These are phyloP conservation scores for Acanthiza pusilla DNA, from an alignment of 2,797 vertebrate species.

Conservation along the genomic window DNA sequence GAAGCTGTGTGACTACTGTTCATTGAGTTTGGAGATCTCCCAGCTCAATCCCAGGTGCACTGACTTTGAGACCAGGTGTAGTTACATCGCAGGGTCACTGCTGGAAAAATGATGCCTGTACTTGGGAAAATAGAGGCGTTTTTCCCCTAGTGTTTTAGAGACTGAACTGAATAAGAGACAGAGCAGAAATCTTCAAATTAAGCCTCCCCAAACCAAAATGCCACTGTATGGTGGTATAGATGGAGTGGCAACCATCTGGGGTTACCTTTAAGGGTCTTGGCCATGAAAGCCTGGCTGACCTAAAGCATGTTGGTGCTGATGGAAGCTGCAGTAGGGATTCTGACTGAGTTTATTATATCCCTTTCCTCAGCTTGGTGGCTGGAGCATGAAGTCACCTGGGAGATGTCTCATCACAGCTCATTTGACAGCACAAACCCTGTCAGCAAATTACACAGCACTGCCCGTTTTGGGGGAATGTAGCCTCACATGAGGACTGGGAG, in stretches of 20 bases:
- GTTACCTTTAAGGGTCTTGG: neutral
- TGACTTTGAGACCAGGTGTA: fast-evolving
- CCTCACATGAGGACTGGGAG: neutral
- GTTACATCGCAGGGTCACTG: neutral
- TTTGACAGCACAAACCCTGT: neutral
- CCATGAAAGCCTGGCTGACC: neutral
- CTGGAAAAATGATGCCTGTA: neutral
- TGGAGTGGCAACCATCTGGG: neutral
- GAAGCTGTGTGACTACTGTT: neutral
- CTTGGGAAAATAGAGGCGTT: neutral
- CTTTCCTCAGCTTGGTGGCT: neutral
- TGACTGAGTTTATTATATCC: neutral
- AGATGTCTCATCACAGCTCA: neutral
- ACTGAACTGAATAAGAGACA: neutral
- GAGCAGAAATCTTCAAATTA: neutral
- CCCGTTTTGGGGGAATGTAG: neutral
- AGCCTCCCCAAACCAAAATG: neutral
- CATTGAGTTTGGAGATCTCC: neutral
- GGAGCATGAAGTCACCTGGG: neutral
- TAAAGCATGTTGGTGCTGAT: fast-evolving
- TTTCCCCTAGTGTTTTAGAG: neutral
- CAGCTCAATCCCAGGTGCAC: neutral
- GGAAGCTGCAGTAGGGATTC: neutral
- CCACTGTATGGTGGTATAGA: neutral
- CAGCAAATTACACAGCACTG: neutral